Evolutionary conservation across 2,113 vertebrate species (phyloP).

Genomic region (Microcebus jonahi): DNA sequence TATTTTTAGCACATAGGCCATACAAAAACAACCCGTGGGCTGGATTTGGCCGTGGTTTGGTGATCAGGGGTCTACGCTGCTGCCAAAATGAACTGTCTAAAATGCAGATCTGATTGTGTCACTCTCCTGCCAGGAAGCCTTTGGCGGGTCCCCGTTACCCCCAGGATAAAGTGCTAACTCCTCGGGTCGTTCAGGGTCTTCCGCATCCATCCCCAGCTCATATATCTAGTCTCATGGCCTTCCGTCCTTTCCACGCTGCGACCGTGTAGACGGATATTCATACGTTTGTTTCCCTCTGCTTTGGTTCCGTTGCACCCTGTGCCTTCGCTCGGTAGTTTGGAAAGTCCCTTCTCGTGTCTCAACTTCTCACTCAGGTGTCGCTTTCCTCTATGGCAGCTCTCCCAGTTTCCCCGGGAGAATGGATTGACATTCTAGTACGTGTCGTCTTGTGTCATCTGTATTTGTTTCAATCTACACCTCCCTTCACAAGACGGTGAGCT

Average conservation of each 20-base stretch:
- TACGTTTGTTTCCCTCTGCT: neutral
- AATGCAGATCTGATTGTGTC: neutral
- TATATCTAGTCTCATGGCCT: neutral
- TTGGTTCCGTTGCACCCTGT: neutral
- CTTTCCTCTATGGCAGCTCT: neutral
- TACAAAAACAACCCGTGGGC: neutral
- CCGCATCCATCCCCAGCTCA: neutral
- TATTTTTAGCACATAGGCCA: neutral
- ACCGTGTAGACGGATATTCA: accelerated
- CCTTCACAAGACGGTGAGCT: neutral
- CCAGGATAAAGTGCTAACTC: neutral
- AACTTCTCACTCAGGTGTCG: neutral
- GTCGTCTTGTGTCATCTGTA: neutral
- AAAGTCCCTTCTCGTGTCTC: neutral
- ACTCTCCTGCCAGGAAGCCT: neutral
- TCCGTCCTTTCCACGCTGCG: neutral
- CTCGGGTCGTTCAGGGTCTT: neutral
- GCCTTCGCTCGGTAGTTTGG: neutral
- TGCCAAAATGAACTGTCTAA: neutral
- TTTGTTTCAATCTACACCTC: neutral
- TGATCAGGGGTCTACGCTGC: neutral
- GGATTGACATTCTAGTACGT: neutral
- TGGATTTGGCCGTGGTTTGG: neutral
- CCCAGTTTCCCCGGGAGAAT: neutral
- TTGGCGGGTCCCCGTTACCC: neutral